phyloP scores from a whole-genome alignment of 2,888 invertebrate species.

The Leptopilina drosophilae region DNA sequence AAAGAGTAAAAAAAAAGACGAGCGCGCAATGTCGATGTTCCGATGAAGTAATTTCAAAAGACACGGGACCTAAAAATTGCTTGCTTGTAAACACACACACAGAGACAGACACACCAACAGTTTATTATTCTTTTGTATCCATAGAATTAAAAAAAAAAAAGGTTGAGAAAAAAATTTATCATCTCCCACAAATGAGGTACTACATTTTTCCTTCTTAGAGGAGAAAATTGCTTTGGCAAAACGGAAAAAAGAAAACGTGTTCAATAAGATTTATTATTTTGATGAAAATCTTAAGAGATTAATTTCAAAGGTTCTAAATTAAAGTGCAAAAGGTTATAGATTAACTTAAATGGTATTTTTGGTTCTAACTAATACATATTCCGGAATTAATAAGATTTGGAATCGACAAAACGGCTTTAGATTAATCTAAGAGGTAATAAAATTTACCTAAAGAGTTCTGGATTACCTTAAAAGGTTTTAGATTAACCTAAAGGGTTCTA shows the following conservation, averaged over 20 bases:
- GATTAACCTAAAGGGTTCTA: background rate
- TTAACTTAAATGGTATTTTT: no score
- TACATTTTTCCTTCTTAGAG: background rate
- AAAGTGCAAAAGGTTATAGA: no score
- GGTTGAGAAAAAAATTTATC: background rate
- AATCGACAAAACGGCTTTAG: background rate
- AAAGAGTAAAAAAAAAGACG: constrained; percentile 18
- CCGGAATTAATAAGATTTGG: no score
- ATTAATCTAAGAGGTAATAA: background rate
- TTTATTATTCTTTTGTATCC: constrained; percentile 47
- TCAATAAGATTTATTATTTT: background rate
- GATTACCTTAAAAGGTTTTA: background rate
- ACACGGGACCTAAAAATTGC: constrained; percentile 53
- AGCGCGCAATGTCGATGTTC: constrained; percentile 42
- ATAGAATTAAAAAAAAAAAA: constrained; percentile 1
- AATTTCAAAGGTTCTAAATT: no score
- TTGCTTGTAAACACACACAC: background rate
- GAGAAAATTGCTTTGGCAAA: constrained; percentile 26
- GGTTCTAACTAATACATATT: no score
- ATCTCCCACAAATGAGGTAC: constrained; percentile 27
- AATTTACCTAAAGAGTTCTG: background rate
- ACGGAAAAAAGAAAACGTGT: background rate
- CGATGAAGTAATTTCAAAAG: constrained; percentile 52
- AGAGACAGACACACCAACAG: no score
- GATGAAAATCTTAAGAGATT: no score